phyloP scores from a whole-genome alignment of 2,797 vertebrate species.

The Microctenopoma steveboyesi region DNA sequence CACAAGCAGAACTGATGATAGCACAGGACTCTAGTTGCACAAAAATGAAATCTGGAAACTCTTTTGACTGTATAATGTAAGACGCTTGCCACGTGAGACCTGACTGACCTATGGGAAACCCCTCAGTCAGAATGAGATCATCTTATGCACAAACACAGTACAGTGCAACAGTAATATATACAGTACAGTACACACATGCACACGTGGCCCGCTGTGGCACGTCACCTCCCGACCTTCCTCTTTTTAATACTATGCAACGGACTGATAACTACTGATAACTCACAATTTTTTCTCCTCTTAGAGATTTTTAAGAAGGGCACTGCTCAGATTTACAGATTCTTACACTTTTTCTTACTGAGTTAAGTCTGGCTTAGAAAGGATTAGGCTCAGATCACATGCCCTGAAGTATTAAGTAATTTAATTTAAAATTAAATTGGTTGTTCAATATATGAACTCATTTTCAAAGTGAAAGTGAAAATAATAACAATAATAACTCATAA shows the following conservation, averaged over 20 bases:
- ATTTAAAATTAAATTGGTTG: background rate
- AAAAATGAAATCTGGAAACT: slow-evolving; percentile 5
- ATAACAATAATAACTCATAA: no score
- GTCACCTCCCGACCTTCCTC: slow-evolving; percentile 12
- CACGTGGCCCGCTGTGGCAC: slow-evolving; percentile 12
- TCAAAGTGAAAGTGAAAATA: background rate
- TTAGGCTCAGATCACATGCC: background rate
- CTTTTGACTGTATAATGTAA: background rate
- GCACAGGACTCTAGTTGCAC: background rate
- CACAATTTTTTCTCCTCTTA: background rate
- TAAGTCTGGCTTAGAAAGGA: background rate
- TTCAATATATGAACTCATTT: background rate
- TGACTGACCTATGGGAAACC: slow-evolving; percentile 52
- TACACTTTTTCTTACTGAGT: background rate
- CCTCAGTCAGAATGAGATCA: slow-evolving; percentile 44
- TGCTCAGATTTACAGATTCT: background rate
- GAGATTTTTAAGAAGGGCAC: background rate
- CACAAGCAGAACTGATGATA: background rate
- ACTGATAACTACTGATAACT: slow-evolving; percentile 8
- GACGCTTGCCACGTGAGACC: slow-evolving; percentile 44
- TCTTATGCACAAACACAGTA: slow-evolving; percentile 54
- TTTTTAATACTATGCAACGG: slow-evolving; percentile 7
- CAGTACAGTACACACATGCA: background rate
- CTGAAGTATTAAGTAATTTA: background rate
- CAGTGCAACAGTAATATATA: background rate